Conservation (phyloP, 2,797 vertebrate genomes). For the Aulostomus chinensis region DNA sequence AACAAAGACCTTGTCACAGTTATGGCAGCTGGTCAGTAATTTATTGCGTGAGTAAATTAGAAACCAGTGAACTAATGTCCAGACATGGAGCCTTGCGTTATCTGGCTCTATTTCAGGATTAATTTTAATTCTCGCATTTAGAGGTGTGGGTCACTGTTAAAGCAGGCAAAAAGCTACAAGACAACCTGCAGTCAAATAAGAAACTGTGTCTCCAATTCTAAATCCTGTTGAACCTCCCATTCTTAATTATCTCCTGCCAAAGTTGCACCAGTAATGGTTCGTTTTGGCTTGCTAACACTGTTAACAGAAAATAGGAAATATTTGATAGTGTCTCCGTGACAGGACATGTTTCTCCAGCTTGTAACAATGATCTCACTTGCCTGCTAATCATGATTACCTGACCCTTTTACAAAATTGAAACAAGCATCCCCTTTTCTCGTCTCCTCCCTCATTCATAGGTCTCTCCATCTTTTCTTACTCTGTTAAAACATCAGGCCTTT, state of each 20-base stretch:
- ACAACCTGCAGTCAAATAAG: slow-evolving; percentile 6
- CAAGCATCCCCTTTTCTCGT: slow-evolving; percentile 4
- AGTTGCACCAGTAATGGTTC: slow-evolving; percentile 38
- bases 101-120: not conserved
- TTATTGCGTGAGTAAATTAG: too few species aligned
- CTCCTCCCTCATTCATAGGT: slow-evolving; percentile 13
- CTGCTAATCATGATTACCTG: slow-evolving; percentile 19
- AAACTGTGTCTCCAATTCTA: slow-evolving; percentile 26
- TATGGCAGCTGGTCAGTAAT: too few species aligned
- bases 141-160: slow-evolving; percentile 1
- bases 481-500: slow-evolving; percentile 1
- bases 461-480: slow-evolving; percentile 3
- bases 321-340: slow-evolving; percentile 4
- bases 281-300: slow-evolving; percentile 5
- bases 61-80: too few species aligned
- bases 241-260: slow-evolving; percentile 36
- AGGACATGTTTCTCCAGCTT: slow-evolving; percentile 14
- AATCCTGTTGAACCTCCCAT: slow-evolving; percentile 45
- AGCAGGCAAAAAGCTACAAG: too few species aligned
- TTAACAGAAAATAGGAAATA: slow-evolving; percentile 20
- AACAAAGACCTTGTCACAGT: not conserved
- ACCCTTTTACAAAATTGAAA: slow-evolving; percentile 22
- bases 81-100: not conserved
- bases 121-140: slow-evolving; percentile 13
- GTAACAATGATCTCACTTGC: slow-evolving; percentile 5